Base-by-base conservation (phyloP, 53 echinoderm and acorn worm species). In the Echinometra lucunter region DNA sequence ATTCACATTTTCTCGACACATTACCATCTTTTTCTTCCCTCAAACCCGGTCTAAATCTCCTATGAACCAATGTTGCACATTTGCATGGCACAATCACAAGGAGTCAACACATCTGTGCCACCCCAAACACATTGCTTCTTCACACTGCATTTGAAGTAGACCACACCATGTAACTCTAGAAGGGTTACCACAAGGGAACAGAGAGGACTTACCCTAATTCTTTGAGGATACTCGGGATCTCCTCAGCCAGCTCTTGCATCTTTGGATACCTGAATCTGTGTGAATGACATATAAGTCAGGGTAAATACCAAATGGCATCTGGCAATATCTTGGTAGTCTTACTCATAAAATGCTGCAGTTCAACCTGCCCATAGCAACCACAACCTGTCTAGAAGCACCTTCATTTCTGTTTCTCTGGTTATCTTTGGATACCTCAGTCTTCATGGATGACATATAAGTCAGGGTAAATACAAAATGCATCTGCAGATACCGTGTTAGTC, bases 241-340 rank as follows among this genome's bases (percentile, higher is more conserved):
- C 98, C 42, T 99, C 98, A 42, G 99, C 99, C 93, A 99, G 94
- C 83, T 99, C 98, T 63, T 99, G 96, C 97, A 99, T 98, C 82
- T 93, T 97, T 58, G 98, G 97, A 74, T 93, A 99, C 83, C 78
- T 93, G 89, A 57, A 89, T 57, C 89, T 89, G 83, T 8, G 18
- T 83, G 40, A 19, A 75, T 37, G 38, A 18, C 16, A 75, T 37
- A 15, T 0, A 74, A 74, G 15, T 4, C 37, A 0, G 18, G 38
- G 74, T 17, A 74, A 74, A 74, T 37, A 74, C 17, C 38, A 74
- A 74, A 38, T 38, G 6, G 30, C 3, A 21, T 75, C 75, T 75
- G 75, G 75, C 75, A 37, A 28, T n/a, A n/a, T 75, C 75, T 75
- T 3, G 75, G 38, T 75, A 75, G 40, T 13, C 19, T 40, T 40